phyloP scores from a whole-genome alignment of 2,888 invertebrate genomes.

The Stegophylla sp. region DNA sequence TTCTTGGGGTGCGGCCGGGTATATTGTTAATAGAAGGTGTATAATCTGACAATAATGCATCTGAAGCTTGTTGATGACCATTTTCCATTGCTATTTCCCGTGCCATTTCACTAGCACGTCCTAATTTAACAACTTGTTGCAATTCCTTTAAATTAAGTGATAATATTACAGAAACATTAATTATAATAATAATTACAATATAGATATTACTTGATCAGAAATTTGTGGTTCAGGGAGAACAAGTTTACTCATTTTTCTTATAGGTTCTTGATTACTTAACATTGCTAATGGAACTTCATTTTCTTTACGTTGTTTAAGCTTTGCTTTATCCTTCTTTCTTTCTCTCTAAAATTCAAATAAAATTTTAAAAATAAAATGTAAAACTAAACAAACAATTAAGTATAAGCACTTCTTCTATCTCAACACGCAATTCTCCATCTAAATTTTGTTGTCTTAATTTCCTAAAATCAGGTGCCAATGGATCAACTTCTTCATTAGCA shows the following conservation, averaged over 20 bases:
- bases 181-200: not conserved
- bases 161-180: constrained; percentile 63
- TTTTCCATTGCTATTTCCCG: constrained; percentile 84
- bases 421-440: constrained; percentile 88
- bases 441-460: constrained; percentile 88
- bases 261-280: constrained; percentile 86
- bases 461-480: constrained; percentile 87
- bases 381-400: constrained; percentile 46
- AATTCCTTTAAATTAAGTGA: constrained; percentile 70
- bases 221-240: constrained; percentile 97
- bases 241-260: constrained; percentile 90
- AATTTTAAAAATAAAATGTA: constrained; percentile 13
- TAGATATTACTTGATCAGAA: constrained; percentile 71
- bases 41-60: constrained; percentile 89
- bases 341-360: constrained; percentile 71
- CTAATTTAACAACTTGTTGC: constrained; percentile 90
- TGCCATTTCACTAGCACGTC: constrained; percentile 87
- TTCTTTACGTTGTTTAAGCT: constrained; percentile 92
- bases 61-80: constrained; percentile 77
- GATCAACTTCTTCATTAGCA: constrained; percentile 84
- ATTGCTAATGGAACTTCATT: constrained; percentile 92
- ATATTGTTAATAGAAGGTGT: constrained; percentile 73
- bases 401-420: constrained; percentile 80
- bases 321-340: constrained; percentile 92
- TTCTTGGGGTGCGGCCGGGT: constrained; percentile 76